phyloP scores from a whole-genome alignment of 2,113 vertebrate species.

The Hystrix cristata region DNA sequence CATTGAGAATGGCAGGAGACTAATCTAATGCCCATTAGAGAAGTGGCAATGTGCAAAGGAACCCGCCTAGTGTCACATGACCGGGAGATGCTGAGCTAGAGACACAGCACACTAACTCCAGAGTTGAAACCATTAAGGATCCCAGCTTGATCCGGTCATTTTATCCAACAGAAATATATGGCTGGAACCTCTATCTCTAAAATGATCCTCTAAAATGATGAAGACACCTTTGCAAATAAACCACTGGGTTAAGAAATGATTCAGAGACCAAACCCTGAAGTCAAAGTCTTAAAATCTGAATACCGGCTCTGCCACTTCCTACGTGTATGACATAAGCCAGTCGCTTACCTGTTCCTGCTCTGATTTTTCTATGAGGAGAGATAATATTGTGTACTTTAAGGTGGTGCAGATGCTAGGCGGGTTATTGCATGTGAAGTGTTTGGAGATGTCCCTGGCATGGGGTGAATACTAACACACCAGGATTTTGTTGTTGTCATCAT shows the following conservation, averaged over 20 bases:
- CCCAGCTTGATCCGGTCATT: neutral
- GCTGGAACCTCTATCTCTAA: neutral
- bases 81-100: neutral
- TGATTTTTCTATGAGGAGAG: neutral
- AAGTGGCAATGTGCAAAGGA: neutral
- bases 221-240: neutral
- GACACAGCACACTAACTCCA: neutral
- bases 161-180: neutral
- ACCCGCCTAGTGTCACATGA: neutral
- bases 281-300: neutral
- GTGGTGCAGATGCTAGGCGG: neutral
- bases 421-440: neutral
- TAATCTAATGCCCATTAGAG: neutral
- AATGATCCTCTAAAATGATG: neutral
- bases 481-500: neutral
- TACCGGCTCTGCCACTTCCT: neutral
- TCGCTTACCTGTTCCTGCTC: neutral
- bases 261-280: neutral
- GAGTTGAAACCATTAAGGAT: neutral
- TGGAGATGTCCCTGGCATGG: neutral
- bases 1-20: neutral
- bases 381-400: neutral
- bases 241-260: neutral
- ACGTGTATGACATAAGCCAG: neutral
- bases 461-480: neutral